Evolutionary conservation across 2,797 vertebrate species (phyloP).

Genomic region (Mus spretus): DNA sequence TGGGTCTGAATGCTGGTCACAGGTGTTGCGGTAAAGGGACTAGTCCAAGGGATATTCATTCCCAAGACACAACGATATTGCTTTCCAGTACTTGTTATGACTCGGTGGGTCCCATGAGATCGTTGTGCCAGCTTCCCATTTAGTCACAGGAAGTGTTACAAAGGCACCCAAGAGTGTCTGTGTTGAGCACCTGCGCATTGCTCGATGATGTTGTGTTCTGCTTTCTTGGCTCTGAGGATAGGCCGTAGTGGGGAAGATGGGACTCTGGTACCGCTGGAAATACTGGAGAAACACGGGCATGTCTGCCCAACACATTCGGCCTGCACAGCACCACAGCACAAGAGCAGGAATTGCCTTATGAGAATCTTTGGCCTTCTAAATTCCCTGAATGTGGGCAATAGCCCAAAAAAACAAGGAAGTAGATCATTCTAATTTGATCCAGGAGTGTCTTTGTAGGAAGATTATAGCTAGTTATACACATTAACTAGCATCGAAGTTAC

Average conservation of each 20-base stretch:
- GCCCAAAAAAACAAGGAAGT: background rate
- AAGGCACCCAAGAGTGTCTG: rapidly evolving
- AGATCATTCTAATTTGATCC: background rate
- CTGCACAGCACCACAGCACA: rapidly evolving
- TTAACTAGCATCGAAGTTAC: background rate
- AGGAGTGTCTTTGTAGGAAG: background rate
- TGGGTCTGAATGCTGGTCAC: rapidly evolving
- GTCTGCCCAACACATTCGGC: rapidly evolving
- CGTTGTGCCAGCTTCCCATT: background rate
- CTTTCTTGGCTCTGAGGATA: background rate
- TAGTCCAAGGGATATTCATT: too few species aligned
- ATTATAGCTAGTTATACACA: background rate
- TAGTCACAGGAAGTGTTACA: background rate
- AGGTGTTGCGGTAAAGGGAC: too few species aligned
- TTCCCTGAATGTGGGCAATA: rapidly evolving
- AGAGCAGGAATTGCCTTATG: background rate
- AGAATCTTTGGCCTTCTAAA: background rate
- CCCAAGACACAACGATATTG: background rate
- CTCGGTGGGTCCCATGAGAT: background rate
- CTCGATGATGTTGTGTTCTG: too few species aligned
- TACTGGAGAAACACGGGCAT: background rate
- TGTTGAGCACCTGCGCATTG: too few species aligned
- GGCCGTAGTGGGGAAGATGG: background rate
- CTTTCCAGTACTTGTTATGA: background rate
- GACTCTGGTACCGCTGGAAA: too few species aligned